phyloP scores from a whole-genome alignment of 2,888 invertebrate genomes.

The Melieria omissa region DNA sequence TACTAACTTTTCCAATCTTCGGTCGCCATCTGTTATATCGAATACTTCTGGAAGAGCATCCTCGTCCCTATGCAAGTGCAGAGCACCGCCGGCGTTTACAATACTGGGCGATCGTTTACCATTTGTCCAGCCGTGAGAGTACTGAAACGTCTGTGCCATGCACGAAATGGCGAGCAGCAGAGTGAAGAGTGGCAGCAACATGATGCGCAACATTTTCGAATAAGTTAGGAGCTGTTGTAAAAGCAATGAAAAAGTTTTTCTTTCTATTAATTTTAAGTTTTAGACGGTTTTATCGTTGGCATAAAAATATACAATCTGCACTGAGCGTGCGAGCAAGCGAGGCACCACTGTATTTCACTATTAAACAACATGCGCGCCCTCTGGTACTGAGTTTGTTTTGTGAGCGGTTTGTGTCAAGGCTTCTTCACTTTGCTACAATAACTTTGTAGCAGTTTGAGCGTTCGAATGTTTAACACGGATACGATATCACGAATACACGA shows the following conservation, averaged over 20 bases:
- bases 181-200: slow-evolving; percentile 53
- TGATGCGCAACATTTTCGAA: slow-evolving; percentile 53
- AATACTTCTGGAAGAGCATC: slow-evolving; percentile 55
- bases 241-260: not conserved
- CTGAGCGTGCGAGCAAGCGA: no score
- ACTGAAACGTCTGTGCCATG: slow-evolving; percentile 79
- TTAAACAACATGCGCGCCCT: no score
- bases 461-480: no score
- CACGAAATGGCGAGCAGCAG: slow-evolving; percentile 59
- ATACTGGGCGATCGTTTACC: slow-evolving; percentile 70
- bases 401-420: no score
- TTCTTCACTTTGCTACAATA: no score
- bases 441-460: no score
- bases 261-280: not conserved
- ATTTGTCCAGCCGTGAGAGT: slow-evolving; percentile 82
- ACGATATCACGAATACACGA: no score
- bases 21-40: slow-evolving; percentile 55
- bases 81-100: slow-evolving; percentile 27
- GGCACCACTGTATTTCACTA: no score
- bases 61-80: slow-evolving; percentile 47
- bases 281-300: not conserved
- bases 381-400: no score
- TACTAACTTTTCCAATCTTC: slow-evolving; percentile 59
- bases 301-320: not conserved
- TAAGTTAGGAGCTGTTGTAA: not conserved